Evolutionary conservation across 2,888 invertebrate genomes (phyloP).

Genomic region (Dryocosmus kuriphilus): DNA sequence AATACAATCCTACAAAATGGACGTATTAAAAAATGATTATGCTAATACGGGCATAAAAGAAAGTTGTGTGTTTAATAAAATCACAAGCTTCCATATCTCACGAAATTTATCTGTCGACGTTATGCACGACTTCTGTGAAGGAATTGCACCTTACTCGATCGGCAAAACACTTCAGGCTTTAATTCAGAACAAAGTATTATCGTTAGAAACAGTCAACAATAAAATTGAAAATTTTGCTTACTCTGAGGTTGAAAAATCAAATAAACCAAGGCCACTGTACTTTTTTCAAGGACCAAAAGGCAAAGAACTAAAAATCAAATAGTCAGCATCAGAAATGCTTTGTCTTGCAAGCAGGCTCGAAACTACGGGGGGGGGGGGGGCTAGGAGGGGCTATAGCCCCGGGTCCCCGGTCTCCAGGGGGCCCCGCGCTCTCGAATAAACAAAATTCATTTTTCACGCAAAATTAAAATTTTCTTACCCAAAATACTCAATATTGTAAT

Average conservation of each 20-base stretch:
- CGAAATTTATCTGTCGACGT: slow-evolving; percentile 38
- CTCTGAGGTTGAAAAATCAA: slow-evolving; percentile 45
- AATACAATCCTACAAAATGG: slow-evolving; percentile 20
- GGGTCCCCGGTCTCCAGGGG: too few relatives aligned
- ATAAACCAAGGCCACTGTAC: slow-evolving; percentile 48
- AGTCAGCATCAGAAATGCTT: too few relatives aligned
- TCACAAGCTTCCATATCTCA: slow-evolving; percentile 35
- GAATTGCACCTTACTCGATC: slow-evolving; percentile 41
- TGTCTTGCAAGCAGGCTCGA: too few relatives aligned
- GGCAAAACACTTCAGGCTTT: slow-evolving; percentile 45
- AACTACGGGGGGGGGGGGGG: too few relatives aligned
- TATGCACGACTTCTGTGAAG: slow-evolving; percentile 43
- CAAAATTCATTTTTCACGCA: too few relatives aligned
- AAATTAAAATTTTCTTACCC: too few relatives aligned
- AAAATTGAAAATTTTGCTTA: slow-evolving; percentile 49
- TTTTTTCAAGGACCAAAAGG: slow-evolving; percentile 35
- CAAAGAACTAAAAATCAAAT: not conserved
- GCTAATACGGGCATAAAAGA: slow-evolving; percentile 36
- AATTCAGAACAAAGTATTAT: slow-evolving; percentile 43
- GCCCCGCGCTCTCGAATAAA: too few relatives aligned
- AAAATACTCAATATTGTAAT: too few relatives aligned
- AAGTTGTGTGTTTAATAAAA: slow-evolving; percentile 34
- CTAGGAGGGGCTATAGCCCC: too few relatives aligned
- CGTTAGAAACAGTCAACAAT: slow-evolving; percentile 49
- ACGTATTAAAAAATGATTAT: slow-evolving; percentile 27